phyloP scores from a whole-genome alignment of 2,797 vertebrate species.

The Vireo griseus region DNA sequence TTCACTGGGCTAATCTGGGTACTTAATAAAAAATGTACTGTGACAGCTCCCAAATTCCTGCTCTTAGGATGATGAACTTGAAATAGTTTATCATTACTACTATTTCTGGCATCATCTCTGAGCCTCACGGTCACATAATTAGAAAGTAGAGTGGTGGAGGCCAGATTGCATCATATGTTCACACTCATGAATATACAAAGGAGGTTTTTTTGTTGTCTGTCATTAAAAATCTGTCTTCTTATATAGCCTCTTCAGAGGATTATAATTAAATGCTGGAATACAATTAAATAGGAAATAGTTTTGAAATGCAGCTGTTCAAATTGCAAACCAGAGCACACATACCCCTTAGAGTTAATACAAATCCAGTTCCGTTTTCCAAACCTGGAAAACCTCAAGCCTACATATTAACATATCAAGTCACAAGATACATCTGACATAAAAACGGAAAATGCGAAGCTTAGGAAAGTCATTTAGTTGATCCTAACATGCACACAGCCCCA shows the following conservation, averaged over 20 bases:
- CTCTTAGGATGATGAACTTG: not conserved
- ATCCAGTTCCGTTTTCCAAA: not conserved
- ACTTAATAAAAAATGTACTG: not conserved
- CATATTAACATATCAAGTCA: not conserved
- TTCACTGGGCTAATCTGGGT: not conserved
- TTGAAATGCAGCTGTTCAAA: not conserved
- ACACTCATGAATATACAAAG: not conserved
- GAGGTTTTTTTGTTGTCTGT: rapidly evolving
- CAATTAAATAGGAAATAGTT: not conserved
- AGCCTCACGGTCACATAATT: not conserved
- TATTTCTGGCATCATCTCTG: not conserved
- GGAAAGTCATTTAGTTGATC: not conserved
- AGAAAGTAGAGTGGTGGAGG: not conserved
- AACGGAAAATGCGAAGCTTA: not conserved
- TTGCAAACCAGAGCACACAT: not conserved
- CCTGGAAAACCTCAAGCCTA: not conserved
- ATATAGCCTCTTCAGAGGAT: not conserved
- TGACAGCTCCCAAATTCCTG: not conserved
- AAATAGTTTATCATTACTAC: not conserved
- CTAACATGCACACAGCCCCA: not conserved
- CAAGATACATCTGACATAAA: not conserved
- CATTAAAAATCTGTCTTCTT: not conserved
- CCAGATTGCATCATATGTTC: not conserved
- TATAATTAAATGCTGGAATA: not conserved
- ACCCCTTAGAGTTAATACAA: not conserved